Percentiles rank a stretch among this genome's conserved stretches.
Evolutionary conservation across 30 jellyfish, hydroid and myxozoan genomes (phyloP).

Genomic region (Calvadosia cruxmelitensis): DNA sequence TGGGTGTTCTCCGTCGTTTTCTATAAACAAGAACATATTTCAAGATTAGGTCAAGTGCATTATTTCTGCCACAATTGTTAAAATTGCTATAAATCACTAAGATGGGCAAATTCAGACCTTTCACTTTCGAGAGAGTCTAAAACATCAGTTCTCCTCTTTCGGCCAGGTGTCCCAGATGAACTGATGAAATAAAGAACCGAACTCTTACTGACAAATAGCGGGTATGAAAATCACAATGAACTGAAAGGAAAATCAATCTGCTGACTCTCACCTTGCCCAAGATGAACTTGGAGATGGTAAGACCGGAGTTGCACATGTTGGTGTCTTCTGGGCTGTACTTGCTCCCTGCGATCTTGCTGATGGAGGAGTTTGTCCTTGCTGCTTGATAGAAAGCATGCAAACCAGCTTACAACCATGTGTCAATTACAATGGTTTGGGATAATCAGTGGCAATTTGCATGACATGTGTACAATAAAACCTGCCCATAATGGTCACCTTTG

Average conservation of each 20-base stretch:
- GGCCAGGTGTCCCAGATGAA: neutral
- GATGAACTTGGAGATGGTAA: conserved; percentile 43
- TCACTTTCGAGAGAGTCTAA: neutral
- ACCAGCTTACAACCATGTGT: conserved; percentile 12
- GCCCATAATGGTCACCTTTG: too few species aligned
- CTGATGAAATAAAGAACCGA: too few species aligned
- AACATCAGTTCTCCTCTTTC: neutral
- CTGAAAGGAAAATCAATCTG: neutral
- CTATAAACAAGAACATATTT: conserved; percentile 17
- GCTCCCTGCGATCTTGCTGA: conserved; percentile 12
- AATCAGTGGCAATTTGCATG: conserved; percentile 44
- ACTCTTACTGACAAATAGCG: too few species aligned
- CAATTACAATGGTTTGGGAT: conserved; percentile 12
- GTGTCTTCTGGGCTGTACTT: conserved; percentile 12
- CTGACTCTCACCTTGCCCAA: conserved; percentile 38
- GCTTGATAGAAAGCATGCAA: neutral
- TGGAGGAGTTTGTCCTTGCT: neutral
- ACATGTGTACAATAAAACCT: too few species aligned
- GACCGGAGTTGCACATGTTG: conserved; percentile 22
- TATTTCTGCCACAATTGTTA: too few species aligned
- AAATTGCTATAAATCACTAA: too few species aligned
- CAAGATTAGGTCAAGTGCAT: too few species aligned
- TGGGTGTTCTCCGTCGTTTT: conserved; percentile 79
- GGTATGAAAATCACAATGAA: too few species aligned
- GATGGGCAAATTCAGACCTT: neutral